These are phyloP conservation scores for Pollachius pollachius DNA, from an alignment of 2,113 vertebrate genomes.

Conservation along the genomic window DNA sequence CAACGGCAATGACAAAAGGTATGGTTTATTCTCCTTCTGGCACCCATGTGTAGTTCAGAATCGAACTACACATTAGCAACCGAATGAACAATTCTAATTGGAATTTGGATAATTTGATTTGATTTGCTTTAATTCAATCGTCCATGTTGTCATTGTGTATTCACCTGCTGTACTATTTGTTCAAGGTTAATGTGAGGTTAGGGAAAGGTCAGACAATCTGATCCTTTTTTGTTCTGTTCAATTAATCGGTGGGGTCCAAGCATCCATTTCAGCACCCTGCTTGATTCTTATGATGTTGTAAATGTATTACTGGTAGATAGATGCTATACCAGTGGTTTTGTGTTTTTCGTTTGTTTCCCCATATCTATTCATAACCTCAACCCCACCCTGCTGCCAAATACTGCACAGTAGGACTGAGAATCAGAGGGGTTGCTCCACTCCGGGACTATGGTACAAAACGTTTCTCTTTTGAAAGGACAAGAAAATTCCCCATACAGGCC, in stretches of 20 bases:
- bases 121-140: too few relatives aligned
- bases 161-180: too few relatives aligned
- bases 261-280: conserved; percentile 38
- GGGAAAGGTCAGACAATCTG: too few relatives aligned
- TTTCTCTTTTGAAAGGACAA: conserved; percentile 66
- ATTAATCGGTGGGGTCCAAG: too few relatives aligned
- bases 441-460: conserved; percentile 73
- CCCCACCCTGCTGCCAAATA: conserved; percentile 51
- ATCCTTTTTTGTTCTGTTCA: too few relatives aligned
- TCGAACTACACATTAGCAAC: too few relatives aligned
- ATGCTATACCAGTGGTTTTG: conserved; percentile 72
- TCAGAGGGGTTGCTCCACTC: conserved; percentile 74
- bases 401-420: conserved; percentile 76
- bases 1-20: conserved; percentile 98
- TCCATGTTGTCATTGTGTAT: too few relatives aligned
- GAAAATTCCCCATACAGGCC: conserved; percentile 44
- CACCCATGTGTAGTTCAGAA: conserved; percentile 15
- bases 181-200: too few relatives aligned
- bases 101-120: too few relatives aligned
- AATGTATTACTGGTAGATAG: conserved; percentile 53
- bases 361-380: conserved; percentile 73
- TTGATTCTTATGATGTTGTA: conserved; percentile 43
- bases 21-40: conserved; percentile 11
- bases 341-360: conserved; percentile 76
- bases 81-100: too few relatives aligned